phyloP scores from a whole-genome alignment of 1,140 invertebrate genomes.

The Calycopis cecrops region DNA sequence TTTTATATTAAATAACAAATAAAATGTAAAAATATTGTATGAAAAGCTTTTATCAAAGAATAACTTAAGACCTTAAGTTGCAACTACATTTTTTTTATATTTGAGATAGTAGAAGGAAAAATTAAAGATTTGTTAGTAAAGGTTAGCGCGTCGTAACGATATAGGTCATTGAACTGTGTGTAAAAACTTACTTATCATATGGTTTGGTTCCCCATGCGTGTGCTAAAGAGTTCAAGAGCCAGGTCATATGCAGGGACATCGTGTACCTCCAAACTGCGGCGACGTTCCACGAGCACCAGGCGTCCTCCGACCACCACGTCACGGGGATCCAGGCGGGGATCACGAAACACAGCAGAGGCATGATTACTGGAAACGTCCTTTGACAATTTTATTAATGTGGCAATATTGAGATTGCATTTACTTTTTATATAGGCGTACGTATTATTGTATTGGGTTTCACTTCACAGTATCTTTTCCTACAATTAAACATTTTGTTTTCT shows the following conservation, averaged over 20 bases:
- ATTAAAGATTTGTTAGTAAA: too few relatives aligned
- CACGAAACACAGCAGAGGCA: conserved; percentile 85
- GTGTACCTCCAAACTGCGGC: conserved; percentile 73
- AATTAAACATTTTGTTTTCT: too few relatives aligned
- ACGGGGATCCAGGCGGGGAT: conserved; percentile 76
- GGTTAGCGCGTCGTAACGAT: neutral
- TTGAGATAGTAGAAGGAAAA: too few relatives aligned
- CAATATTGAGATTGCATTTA: too few relatives aligned
- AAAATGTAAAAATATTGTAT: too few relatives aligned
- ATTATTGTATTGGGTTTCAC: too few relatives aligned
- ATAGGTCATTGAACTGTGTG: neutral
- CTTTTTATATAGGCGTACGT: too few relatives aligned
- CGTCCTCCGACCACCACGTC: conserved; percentile 84
- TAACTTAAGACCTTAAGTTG: too few relatives aligned
- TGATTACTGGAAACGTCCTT: conserved; percentile 84
- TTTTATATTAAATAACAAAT: neutral
- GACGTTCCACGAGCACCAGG: conserved; percentile 77
- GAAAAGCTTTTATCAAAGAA: too few relatives aligned
- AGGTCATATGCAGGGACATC: conserved; percentile 79
- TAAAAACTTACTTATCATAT: conserved; percentile 81
- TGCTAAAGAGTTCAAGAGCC: conserved; percentile 91
- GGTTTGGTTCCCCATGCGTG: conserved; percentile 87
- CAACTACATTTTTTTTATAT: too few relatives aligned
- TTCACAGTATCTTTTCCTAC: too few relatives aligned
- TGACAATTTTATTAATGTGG: conserved; percentile 23